Evolutionary conservation across 1,140 invertebrate species (phyloP), one percentile per base, ranked within the genome.

Genomic region (Nasonia giraulti): DNA sequence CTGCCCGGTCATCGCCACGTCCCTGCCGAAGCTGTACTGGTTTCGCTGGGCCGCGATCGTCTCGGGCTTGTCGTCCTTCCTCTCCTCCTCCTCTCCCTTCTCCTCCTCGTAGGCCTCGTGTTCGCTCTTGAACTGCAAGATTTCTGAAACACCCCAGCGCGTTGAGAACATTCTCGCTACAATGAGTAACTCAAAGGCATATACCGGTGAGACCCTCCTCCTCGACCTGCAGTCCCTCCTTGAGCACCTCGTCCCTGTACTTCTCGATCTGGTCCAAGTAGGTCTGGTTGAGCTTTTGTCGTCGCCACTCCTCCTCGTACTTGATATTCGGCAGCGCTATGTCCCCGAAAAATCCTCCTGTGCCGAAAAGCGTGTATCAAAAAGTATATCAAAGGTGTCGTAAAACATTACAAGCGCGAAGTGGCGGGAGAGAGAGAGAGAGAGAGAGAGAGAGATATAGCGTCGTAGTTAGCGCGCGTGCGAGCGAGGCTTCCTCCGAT

Each of bases 141-240:
- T 89, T 86, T 92, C 91, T 92, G 87, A 88, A 88, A 74, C 2
- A 44, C 33, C 23, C 10, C 40, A 44, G 2, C 11, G 37, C 27
- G 17, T 75, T 75, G 31, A 27, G 1, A 27, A 27, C 27, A 27
- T n/a, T n/a, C n/a, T n/a, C n/a, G n/a, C n/a, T n/a, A n/a, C n/a
- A n/a, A n/a, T n/a, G n/a, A n/a, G n/a, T n/a, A n/a, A 27, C 0
- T 27, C 27, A 27, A 27, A 27, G 27, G 27, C 27, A 27, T 27
- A 27, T 83, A 88, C 96, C 96, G 37, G 95, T 95, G 2, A 97
- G 92, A 33, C 96, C 96, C 92, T 97, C 96, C 88, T 97, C 96
- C 92, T 97, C 96, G 17, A 97, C 95, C 91, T 97, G 96, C 33
- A 97, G 92, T 8, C 96, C 96, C 91, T 97, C 96, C 62, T 96